A percentile compares a stretch with the other conserved stretches of the same genome.
phyloP scores from a whole-genome alignment of 1,140 invertebrate species.

The Drosophila nebulosa region DNA sequence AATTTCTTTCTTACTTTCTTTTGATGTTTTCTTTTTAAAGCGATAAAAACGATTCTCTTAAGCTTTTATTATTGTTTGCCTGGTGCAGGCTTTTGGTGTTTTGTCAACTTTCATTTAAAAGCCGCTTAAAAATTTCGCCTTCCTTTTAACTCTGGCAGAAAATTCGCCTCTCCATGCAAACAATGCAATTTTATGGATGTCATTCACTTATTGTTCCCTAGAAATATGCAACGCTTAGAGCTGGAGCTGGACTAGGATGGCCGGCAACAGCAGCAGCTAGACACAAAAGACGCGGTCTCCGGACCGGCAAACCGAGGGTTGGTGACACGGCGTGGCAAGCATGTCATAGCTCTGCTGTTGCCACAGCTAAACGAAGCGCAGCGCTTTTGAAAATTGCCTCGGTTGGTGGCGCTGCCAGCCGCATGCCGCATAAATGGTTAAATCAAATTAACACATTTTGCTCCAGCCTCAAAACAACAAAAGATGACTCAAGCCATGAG shows the following conservation, averaged over 20 bases:
- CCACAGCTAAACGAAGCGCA: slow-evolving; percentile 9
- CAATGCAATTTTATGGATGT: slow-evolving; percentile 33
- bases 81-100: background rate
- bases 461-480: slow-evolving; percentile 2
- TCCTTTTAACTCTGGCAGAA: background rate
- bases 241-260: background rate
- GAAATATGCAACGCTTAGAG: slow-evolving; percentile 33
- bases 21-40: too few relatives aligned
- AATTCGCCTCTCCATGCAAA: background rate
- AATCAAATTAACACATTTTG: slow-evolving; percentile 69
- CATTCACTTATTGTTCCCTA: slow-evolving; percentile 22
- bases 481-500: background rate
- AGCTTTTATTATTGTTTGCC: background rate
- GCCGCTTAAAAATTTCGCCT: background rate
- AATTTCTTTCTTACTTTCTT: too few relatives aligned
- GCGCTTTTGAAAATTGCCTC: slow-evolving; percentile 23
- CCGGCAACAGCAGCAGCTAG: background rate
- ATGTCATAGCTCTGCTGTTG: slow-evolving; percentile 33
- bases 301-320: background rate
- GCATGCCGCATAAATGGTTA: slow-evolving; percentile 60
- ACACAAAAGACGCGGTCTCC: slow-evolving; percentile 34
- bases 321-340: slow-evolving; percentile 38
- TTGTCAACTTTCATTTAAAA: background rate
- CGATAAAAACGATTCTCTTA: background rate
- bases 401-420: slow-evolving; percentile 23